Base-by-base conservation (phyloP, 2,797 vertebrate genomes). In the Semaprochilodus insignis region DNA sequence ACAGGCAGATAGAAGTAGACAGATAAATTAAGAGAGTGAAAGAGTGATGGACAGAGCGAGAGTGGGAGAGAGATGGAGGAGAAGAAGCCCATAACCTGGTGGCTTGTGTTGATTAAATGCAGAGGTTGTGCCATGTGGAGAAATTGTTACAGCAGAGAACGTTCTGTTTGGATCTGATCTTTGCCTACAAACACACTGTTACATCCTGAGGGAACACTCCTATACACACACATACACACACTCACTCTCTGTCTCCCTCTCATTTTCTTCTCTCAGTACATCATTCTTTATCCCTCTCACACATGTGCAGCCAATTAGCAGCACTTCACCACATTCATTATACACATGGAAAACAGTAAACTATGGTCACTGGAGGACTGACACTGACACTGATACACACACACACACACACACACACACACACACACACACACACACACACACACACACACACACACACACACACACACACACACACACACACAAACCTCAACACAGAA, bases 41-140 rank as follows among this genome's bases (percentile, higher is more conserved):
- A 44, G 55, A 71, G 7, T 70, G 27, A 14, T 6, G 66, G 27
- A 83, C 69, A 83, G 54, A 74, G 21, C 81, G 14, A 73, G 21
- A 75, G 72, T 81, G 80, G 85, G 73, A 63, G 69, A 80, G 66
- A 81, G 83, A 57, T 63, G 14, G 65, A 60, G 72, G 59, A 77
- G 6, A 21, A 52, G 19, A 69, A 74, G 79, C 6, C 1, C 54
- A 60, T 36, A 73, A 25, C 23, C 51, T 52, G 31, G 27, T 80
- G 67, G 69, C 75, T 82, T 84, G 81, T 87, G 25, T 70, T 91
- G 91, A 92, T 93, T 91, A 88, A 91, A 77, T 84, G 81, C 81
- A 81, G 34, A 70, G 82, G 85, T 78, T 79, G 77, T 91, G 88
- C 88, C 88, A 86, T 86, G 88, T 83, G 75, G 76, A 85, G 88